These are phyloP conservation scores for Polyommatus icarus DNA, from an alignment of 2,888 invertebrate genomes.

Conservation along the genomic window DNA sequence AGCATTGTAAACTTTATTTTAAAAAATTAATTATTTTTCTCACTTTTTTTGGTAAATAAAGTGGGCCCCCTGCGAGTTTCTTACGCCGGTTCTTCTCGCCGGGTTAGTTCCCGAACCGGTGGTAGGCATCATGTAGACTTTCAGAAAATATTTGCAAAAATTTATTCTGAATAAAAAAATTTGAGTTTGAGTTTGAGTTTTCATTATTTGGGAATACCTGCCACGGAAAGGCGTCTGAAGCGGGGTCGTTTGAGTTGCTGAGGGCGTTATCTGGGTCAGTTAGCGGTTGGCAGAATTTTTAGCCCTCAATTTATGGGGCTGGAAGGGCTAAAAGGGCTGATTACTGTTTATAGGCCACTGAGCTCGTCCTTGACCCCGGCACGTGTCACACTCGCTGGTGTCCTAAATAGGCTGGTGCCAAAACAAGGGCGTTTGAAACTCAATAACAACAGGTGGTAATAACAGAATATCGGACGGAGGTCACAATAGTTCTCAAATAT, in stretches of 20 bases:
- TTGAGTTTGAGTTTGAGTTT: no score
- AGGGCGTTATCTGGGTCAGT: constrained; percentile 27
- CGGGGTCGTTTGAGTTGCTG: neutral
- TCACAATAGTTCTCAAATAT: constrained; percentile 19
- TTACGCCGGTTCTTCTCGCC: no score
- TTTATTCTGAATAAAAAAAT: no score
- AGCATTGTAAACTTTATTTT: no score
- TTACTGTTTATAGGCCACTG: constrained; percentile 69
- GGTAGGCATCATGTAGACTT: no score
- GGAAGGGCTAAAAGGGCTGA: constrained; percentile 41
- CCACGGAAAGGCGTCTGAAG: neutral
- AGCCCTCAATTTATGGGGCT: constrained; percentile 32
- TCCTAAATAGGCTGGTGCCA: constrained; percentile 40
- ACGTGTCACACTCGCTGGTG: constrained; percentile 54
- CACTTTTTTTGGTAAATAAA: no score
- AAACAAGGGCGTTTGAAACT: constrained; percentile 38
- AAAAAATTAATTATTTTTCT: no score
- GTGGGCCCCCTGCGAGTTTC: no score
- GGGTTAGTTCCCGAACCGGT: no score
- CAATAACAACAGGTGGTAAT: constrained; percentile 27
- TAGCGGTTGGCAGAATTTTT: constrained; percentile 43
- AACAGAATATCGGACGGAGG: constrained; percentile 11
- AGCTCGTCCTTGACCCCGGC: constrained; percentile 72
- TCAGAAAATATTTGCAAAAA: no score
- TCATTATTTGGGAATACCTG: neutral